Conservation (phyloP, 2,113 vertebrate genomes). For the Sminthopsis crassicaudata region DNA sequence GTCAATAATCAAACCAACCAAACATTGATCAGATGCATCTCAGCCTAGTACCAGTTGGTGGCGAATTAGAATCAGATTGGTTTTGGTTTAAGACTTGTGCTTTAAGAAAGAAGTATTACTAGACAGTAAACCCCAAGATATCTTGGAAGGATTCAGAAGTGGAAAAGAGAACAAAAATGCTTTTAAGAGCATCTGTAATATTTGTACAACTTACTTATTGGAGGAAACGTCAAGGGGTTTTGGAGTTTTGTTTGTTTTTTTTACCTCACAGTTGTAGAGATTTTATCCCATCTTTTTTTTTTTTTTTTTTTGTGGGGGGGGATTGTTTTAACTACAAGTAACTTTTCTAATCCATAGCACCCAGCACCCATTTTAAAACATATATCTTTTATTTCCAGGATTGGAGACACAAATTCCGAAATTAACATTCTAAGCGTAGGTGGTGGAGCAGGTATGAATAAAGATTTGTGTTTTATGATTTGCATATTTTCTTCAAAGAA, state of each 20-base stretch:
- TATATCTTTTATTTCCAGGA: slow-evolving; percentile 81
- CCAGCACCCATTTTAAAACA: slow-evolving; percentile 56
- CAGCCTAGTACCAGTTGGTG: too few species aligned
- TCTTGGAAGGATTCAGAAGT: too few species aligned
- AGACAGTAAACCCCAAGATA: too few species aligned
- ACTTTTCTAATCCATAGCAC: slow-evolving; percentile 25
- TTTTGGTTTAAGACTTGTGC: too few species aligned
- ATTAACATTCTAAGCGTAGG: slow-evolving; percentile 91
- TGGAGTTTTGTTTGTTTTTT: neutral
- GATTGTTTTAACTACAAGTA: slow-evolving; percentile 28
- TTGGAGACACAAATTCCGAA: slow-evolving; percentile 83
- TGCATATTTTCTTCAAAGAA: neutral
- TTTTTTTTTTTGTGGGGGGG: too few species aligned
- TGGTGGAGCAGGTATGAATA: slow-evolving; percentile 89
- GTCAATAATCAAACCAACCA: too few species aligned
- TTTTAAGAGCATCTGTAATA: neutral
- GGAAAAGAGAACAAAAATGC: too few species aligned
- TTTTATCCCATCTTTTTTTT: neutral
- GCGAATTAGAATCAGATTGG: too few species aligned
- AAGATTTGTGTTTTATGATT: neutral
- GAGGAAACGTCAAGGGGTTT: neutral
- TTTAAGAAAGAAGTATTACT: too few species aligned
- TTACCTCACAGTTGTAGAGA: neutral
- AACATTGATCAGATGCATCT: too few species aligned
- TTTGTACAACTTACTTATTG: neutral